Base-by-base conservation (phyloP, 1,140 invertebrate species). In the Araneus ventricosus region DNA sequence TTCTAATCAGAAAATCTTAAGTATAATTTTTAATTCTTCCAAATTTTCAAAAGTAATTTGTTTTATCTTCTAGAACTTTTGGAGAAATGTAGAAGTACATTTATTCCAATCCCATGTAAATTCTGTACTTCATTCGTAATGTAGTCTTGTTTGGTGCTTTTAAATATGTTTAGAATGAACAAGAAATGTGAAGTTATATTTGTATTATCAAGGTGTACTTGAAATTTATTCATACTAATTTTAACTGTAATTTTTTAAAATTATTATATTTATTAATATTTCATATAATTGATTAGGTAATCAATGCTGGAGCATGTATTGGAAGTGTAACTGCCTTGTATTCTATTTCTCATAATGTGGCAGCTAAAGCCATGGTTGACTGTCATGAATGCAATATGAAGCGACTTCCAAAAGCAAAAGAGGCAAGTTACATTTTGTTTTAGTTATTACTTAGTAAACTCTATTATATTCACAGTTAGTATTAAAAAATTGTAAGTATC, bases 321-420 rank as follows among this genome's bases (percentile, higher is more conserved):
- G 34, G 87, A 14, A 75, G 61, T 24, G 14, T 75, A 27, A 63
- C 45, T 70, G 37, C 30, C 2, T 14, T 70, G n/a, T 88, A 88
- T 41, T 88, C 87, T 14, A n/a, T 87, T n/a, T 84, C 82, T 30
- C 61, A 87, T 39, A 80, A 22, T 20, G 2, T 90, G 22, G 22
- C 52, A 59, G 88, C 88, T 37, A 80, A 90, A 80, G 70, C 27
- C 5, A 20, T 80, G 22, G 52, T 80, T 80, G 88, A 59, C 24
- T 91, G 89, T 30, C 89, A 91, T 91, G 89, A 91, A 4, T 91
- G 89, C 27, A 39, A 45, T 41, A 45, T 82, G 79, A 91, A 91
- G n/a, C 30, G 89, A 4, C 57, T 91, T 63, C 89, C 89, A 79
- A 91, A 91, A 84, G 89, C 89, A n/a, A 59, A 27, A 82, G 89